Base-by-base conservation (phyloP, 1,140 invertebrate genomes). In the Metopolophium dirhodum region DNA sequence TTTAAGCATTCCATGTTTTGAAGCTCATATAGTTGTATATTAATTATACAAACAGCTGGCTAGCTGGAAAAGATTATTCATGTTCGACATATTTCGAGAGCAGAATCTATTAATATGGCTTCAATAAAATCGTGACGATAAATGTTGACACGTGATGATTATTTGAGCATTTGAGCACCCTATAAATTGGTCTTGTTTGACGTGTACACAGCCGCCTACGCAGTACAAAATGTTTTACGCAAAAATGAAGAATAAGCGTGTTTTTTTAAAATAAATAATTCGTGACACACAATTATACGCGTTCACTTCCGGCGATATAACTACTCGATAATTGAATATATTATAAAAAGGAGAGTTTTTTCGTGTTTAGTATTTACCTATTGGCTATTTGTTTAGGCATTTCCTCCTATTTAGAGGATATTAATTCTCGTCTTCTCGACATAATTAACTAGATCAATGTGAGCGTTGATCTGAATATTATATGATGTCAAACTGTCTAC, bases 61-160 rank as follows among this genome's bases (percentile, higher is more conserved):
- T 20, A 77, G 4, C 30, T 18, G n/a, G 4, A n/a, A 77, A 18
- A n/a, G 14, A 77, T 77, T 77, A 77, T 77, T 77, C 61, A 14
- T 18, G 22, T 77, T 77, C 18, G 14, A 18, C 30, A n/a, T 77
- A 77, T n/a, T 77, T 77, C 30, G 1, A n/a, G 61, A 77, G 61
- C 61, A 77, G 14, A 77, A 77, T 77, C n/a, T 77, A n/a, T 47
- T 47, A 86, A 47, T 90, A 41, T 68, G 8, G 51, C 35, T 49
- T 89, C 18, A 90, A 90, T 90, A 68, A 61, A 37, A 45, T 68
- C 89, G 89, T 90, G 57, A 90, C 35, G 41, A 77, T 23, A 90
- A 90, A 45, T 68, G 35, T 61, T 45, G 89, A 68, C 26, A 77
- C 20, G 54, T 90, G 54, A 45, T 90, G 30, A 90, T 90, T 90